phyloP scores from a whole-genome alignment of 2,113 vertebrate genomes.

The Vidua chalybeata region DNA sequence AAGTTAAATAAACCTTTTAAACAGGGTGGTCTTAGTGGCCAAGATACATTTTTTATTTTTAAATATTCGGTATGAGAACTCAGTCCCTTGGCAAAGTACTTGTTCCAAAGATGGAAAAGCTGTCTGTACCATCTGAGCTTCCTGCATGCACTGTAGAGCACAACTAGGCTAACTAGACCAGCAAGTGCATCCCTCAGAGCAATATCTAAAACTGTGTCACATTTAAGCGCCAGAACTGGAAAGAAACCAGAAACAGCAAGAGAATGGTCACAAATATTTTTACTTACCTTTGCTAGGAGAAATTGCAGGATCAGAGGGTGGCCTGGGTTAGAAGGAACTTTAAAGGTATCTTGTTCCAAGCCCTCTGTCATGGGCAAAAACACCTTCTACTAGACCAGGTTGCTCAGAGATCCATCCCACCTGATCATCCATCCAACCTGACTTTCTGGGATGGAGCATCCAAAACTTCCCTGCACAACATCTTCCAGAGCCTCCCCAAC shows the following conservation, averaged over 20 bases:
- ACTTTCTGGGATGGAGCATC: background rate
- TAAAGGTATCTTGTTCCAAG: background rate
- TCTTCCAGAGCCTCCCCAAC: background rate
- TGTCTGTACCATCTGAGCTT: background rate
- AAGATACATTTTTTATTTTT: background rate
- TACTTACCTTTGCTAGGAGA: background rate
- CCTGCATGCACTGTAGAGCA: background rate
- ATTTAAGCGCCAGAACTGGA: background rate
- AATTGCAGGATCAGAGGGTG: background rate
- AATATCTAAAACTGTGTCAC: background rate
- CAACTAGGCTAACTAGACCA: background rate
- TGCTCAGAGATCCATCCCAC: background rate
- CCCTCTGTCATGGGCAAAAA: background rate
- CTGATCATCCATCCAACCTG: background rate
- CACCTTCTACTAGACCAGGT: background rate
- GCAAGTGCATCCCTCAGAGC: background rate
- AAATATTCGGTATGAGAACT: background rate
- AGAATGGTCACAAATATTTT: background rate
- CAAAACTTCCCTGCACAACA: background rate
- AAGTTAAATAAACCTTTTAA: background rate
- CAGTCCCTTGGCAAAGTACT: background rate
- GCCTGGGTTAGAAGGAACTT: background rate
- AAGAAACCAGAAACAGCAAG: background rate
- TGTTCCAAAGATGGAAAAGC: background rate
- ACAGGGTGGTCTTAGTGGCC: background rate